phyloP scores from a whole-genome alignment of 1,140 invertebrate genomes.

The Stegodyphus dumicola region DNA sequence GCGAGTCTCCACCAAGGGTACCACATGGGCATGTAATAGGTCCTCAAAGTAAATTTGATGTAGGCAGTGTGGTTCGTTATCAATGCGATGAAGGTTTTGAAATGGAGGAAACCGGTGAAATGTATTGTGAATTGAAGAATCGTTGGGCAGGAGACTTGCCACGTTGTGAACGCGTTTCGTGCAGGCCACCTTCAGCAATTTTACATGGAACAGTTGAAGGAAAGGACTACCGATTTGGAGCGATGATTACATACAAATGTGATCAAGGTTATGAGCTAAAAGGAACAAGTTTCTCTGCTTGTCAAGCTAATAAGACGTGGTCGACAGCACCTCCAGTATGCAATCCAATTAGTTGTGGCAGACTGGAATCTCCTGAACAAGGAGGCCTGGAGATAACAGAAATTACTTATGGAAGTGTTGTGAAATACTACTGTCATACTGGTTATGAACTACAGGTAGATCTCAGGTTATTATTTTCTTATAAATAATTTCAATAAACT shows the following conservation, averaged over 20 bases:
- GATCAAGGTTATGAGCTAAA: constrained; percentile 67
- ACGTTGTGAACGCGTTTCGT: constrained; percentile 43
- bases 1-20: constrained; percentile 66
- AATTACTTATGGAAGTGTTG: constrained; percentile 57
- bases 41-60: constrained; percentile 24
- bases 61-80: constrained; percentile 65
- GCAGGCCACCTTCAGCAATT: constrained; percentile 3
- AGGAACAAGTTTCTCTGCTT: constrained; percentile 62
- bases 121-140: constrained; percentile 54
- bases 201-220: constrained; percentile 28
- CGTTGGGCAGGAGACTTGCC: constrained; percentile 56
- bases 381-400: constrained; percentile 62
- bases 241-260: constrained; percentile 68
- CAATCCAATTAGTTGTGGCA: constrained; percentile 62
- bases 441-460: constrained; percentile 63
- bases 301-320: constrained; percentile 66
- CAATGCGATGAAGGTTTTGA: constrained; percentile 66
- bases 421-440: constrained; percentile 61
- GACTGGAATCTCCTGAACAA: constrained; percentile 58
- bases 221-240: constrained; percentile 57
- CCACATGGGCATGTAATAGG: constrained; percentile 63
- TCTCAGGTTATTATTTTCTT: constrained; percentile 5
- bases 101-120: constrained; percentile 44
- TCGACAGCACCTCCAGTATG: constrained; percentile 64
- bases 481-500: not conserved